phyloP scores from a whole-genome alignment of 2,888 invertebrate species.

The Acholoe squamosa region DNA sequence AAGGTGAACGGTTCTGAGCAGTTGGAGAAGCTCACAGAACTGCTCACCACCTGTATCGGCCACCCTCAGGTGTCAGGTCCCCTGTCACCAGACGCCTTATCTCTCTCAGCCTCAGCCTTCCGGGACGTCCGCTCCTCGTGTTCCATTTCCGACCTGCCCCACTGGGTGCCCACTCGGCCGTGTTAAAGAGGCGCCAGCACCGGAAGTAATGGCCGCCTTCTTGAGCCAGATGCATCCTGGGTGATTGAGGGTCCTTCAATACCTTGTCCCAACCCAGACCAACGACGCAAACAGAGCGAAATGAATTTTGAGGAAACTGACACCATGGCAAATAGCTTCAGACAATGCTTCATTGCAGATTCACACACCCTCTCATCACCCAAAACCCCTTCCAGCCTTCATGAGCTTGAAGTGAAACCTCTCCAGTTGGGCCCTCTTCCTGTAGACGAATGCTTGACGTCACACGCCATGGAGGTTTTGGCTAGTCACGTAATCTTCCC shows the following conservation, averaged over 20 bases:
- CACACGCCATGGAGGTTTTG: background rate
- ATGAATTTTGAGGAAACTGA: background rate
- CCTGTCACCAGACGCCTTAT: background rate
- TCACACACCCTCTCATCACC: background rate
- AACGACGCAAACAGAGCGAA: slow-evolving; percentile 6
- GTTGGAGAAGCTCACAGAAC: background rate
- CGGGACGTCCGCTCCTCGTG: background rate
- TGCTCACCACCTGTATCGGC: slow-evolving; percentile 20
- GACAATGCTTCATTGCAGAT: background rate
- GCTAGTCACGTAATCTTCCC: background rate
- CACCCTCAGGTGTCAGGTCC: slow-evolving; percentile 9
- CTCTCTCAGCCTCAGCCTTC: background rate
- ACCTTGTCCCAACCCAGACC: background rate
- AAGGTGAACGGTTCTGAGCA: background rate
- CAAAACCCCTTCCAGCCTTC: background rate
- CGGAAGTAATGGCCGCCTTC: slow-evolving; percentile 12
- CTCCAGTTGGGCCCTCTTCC: background rate
- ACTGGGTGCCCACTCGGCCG: slow-evolving; percentile 1
- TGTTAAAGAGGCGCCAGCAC: background rate
- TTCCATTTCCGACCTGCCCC: slow-evolving; percentile 34
- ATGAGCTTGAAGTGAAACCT: background rate
- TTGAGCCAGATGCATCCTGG: slow-evolving; percentile 34
- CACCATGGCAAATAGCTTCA: background rate
- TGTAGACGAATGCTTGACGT: background rate
- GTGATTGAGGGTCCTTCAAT: background rate